These are phyloP conservation scores for Drosophila persimilis DNA, from an alignment of 1,140 invertebrate species.

Conservation along the genomic window DNA sequence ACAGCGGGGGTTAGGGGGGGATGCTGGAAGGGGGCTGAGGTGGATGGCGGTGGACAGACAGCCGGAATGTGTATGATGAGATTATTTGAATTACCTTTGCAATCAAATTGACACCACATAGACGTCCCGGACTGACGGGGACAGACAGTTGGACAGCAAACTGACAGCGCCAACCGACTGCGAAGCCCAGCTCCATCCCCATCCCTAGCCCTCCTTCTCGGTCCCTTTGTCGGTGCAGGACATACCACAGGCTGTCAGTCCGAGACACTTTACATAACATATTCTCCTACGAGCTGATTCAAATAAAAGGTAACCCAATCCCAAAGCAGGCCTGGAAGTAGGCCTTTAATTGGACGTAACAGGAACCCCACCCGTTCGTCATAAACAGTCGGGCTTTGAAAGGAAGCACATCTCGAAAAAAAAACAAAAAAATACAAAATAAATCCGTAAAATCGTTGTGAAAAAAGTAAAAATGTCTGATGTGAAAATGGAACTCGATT, in stretches of 20 bases:
- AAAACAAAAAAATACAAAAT: no score
- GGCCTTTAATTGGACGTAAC: conserved; percentile 41
- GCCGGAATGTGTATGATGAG: conserved; percentile 62
- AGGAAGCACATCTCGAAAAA: neutral
- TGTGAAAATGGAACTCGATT: conserved; percentile 14
- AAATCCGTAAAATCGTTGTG: no score
- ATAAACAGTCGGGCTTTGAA: conserved; percentile 12
- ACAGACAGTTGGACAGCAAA: conserved; percentile 51
- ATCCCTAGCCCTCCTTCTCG: neutral
- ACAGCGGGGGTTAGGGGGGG: neutral
- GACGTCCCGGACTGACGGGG: conserved; percentile 52
- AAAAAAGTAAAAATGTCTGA: conserved; percentile 25
- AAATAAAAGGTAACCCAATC: conserved; percentile 47
- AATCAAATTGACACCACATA: conserved; percentile 77
- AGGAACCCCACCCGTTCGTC: conserved; percentile 6
- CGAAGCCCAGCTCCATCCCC: neutral
- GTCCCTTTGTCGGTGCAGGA: neutral
- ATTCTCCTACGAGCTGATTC: conserved; percentile 14
- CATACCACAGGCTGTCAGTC: conserved; percentile 17
- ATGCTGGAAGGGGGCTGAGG: neutral
- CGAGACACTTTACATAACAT: conserved; percentile 25
- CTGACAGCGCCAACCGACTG: conserved; percentile 29
- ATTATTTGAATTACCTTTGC: conserved; percentile 78
- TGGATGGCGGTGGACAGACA: conserved; percentile 19
- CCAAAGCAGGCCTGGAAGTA: conserved; percentile 19